phyloP scores from a whole-genome alignment of 2,113 vertebrate genomes.

The Megatriorchis doriae region DNA sequence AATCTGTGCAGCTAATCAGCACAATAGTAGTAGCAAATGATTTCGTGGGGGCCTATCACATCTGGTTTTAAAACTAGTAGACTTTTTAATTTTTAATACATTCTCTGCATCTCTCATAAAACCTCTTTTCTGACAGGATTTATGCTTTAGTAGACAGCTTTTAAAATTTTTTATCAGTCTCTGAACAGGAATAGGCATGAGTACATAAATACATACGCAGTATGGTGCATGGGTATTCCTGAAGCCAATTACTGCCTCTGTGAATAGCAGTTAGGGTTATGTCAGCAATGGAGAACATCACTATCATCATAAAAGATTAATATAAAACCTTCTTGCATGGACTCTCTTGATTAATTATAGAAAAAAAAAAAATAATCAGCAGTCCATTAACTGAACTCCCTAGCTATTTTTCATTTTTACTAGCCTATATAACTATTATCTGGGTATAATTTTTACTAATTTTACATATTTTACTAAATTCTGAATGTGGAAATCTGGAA shows the following conservation, averaged over 20 bases:
- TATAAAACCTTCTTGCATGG: neutral
- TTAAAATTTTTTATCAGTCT: neutral
- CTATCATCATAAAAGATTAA: neutral
- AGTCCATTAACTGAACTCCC: neutral
- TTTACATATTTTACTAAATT: neutral
- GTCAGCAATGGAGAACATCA: neutral
- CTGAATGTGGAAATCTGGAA: neutral
- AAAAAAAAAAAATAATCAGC: neutral
- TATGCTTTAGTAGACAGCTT: neutral
- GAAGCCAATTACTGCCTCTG: neutral
- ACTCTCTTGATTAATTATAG: neutral
- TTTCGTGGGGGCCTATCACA: neutral
- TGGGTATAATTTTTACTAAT: neutral
- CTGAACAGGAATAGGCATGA: neutral
- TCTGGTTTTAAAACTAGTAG: neutral
- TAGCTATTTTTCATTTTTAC: neutral
- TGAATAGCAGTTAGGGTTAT: neutral
- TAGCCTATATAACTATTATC: neutral
- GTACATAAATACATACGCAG: neutral
- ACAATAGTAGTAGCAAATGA: neutral
- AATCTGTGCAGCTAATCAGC: constrained; percentile 8
- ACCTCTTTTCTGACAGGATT: neutral
- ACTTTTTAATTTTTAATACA: neutral
- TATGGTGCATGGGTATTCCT: neutral
- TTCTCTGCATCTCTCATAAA: neutral